Conservation (phyloP, 2,113 vertebrate species). For the Nanger granti region DNA sequence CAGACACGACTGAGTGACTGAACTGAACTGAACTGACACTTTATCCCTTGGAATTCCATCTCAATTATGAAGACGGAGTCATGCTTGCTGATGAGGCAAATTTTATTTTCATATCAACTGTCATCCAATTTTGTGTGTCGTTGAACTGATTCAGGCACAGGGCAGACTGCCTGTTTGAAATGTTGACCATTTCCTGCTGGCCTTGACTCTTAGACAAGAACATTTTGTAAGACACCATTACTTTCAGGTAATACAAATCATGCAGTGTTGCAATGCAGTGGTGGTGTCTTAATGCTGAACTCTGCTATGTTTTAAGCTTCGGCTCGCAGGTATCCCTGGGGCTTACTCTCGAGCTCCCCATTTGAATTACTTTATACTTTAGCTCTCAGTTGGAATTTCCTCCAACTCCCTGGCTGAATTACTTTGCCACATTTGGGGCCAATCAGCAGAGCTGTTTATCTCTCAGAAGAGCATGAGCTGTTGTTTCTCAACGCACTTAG, state of each 20-base stretch:
- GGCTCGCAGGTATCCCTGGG: background rate
- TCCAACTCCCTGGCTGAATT: conserved; percentile 42
- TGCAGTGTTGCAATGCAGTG: background rate
- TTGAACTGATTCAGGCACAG: background rate
- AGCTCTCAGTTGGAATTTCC: conserved; percentile 49
- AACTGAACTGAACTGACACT: background rate
- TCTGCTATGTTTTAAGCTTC: conserved; percentile 40
- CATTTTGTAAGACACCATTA: background rate
- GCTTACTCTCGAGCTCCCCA: conserved; percentile 40
- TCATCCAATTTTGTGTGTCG: background rate
- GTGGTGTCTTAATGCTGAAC: background rate
- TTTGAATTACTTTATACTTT: conserved; percentile 52
- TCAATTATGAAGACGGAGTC: background rate
- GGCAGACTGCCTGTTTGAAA: background rate
- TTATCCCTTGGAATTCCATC: background rate
- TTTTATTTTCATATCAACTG: background rate
- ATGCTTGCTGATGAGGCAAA: background rate
- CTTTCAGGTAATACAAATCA: background rate
- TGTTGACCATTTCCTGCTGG: background rate
- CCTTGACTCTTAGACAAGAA: background rate
- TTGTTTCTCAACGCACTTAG: conserved; percentile 11
- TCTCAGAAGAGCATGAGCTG: conserved; percentile 43
- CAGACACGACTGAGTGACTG: too few species aligned
- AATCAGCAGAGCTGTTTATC: conserved; percentile 58
- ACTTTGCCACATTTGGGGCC: conserved; percentile 45